Evolutionary conservation across 1,140 invertebrate genomes (phyloP), one percentile per base, ranked within the genome.

Genomic region (Pogonus chalceus): DNA sequence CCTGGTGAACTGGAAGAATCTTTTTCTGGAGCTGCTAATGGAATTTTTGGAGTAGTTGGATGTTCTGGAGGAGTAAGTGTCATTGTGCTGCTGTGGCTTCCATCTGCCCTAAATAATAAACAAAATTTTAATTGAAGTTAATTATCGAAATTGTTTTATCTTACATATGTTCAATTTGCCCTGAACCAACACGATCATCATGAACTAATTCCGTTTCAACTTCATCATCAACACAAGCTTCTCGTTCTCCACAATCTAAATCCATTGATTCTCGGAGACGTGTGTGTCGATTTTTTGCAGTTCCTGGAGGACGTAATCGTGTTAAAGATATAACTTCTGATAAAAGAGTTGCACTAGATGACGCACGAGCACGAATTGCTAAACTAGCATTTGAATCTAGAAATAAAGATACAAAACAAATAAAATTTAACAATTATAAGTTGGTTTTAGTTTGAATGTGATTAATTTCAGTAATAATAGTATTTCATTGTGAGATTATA

Each of bases 301-400:
- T n/a, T 64, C 60, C 55, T 56, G 60, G 26, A 9, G 73, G 72
- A 48, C 75, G 61, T 59, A 78, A 66, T 62, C 79, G 70, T 4
- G 81, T 78, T 49, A 84, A 62, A n/a, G 82, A 83, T 49, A 83
- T 78, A 3, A 84, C 81, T 71, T 85, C 83, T 7, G 82, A 84
- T 22, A 85, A 71, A 31, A 85, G 63, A 10, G 83, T 84, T 16
- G 75, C 66, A 52, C 74, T 76, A 2, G 79, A 80, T 39, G 76
- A 69, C 24, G 76, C 73, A 59, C 76, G 59, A 14, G 65, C 65
- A 35, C 69, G 68, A 59, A 72, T 60, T 1, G 70, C 62, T 48
- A 74, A 59, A 54, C 63, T 73, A 46, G 66, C 65, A 46, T 68
- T 69, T 35, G 69, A 76, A 49, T 64, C 75, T 75, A 49, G 16